Conservation (phyloP, 2,888 invertebrate species). For the Cataglyphis livida region DNA sequence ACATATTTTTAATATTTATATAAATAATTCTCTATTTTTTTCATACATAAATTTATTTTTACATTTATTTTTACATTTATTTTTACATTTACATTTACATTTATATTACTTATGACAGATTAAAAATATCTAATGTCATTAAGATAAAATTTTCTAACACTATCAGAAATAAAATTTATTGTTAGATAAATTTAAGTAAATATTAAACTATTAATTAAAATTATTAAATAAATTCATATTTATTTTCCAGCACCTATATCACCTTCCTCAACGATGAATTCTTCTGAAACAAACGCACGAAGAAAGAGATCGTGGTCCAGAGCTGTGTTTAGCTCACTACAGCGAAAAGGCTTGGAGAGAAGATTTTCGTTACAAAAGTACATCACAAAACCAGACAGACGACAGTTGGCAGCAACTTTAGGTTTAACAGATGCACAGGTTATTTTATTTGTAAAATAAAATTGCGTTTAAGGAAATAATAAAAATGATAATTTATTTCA, state of each 20-base stretch:
- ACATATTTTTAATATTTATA: background rate
- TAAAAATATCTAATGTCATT: background rate
- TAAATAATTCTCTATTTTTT: background rate
- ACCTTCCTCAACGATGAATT: slow-evolving; percentile 80
- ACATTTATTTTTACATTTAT: background rate
- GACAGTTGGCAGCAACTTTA: slow-evolving; percentile 95
- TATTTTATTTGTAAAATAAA: slow-evolving; percentile 47
- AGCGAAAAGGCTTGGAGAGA: slow-evolving; percentile 96
- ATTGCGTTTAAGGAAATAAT: background rate
- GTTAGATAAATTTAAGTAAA: background rate
- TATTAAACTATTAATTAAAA: background rate
- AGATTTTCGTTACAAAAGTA: slow-evolving; percentile 98
- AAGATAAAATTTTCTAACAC: background rate
- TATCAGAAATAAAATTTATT: background rate
- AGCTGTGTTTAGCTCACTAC: slow-evolving; percentile 97
- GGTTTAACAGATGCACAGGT: slow-evolving; percentile 98
- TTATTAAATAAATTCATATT: slow-evolving; percentile 7
- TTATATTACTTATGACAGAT: background rate
- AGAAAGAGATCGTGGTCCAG: slow-evolving; percentile 97
- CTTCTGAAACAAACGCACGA: slow-evolving; percentile 88
- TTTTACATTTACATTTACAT: no score
- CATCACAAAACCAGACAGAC: slow-evolving; percentile 97
- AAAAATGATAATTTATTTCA: background rate
- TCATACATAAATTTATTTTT: background rate
- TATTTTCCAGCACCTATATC: slow-evolving; percentile 60